Evolutionary conservation across 1,140 invertebrate species (phyloP), one percentile per base, ranked within the genome.

Genomic region (Macrotrachela quadricornifera): DNA sequence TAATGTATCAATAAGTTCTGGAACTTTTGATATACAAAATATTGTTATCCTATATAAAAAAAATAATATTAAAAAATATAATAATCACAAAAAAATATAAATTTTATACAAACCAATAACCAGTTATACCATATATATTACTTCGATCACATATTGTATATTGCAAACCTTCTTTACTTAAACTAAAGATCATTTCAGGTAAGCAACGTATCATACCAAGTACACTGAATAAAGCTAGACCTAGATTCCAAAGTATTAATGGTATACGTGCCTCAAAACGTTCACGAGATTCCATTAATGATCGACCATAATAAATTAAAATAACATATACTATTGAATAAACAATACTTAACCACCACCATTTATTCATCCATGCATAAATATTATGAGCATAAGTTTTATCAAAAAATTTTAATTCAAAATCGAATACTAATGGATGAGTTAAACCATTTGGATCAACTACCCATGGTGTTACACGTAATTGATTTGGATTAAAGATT

Each of bases 1-100:
- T 51, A 94, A 75, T 17, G 90, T 96, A 70, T 95, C 90, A n/a
- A 87, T 87, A 6, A 96, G 75, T 68, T 94, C 86, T 0, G 85
- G 85, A 40, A 92, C 75, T 72, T 96, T 91, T 56, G 85, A 91
- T 47, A 94, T 71, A 16, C 85, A 83, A 69, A 94, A 94, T 56
- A 74, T 13, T 48, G 48, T 50, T n/a, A 57, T 57, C 79, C 88
- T 46, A 85, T n/a, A n/a, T 85, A 90, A 91, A 96, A 66, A 94
- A 92, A 10, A 59, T 59, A 1, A 64, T 63, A 1, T 62, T 62
- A 15, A 10, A 38, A 21, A 53, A 46, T 14, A 17, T 14, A 21
- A 40, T 10, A 51, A 10, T 18, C 43, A 6, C 43, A 13, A 42
- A 51, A 16, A 18, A 37, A 41, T 4, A 17, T 17, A 2, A 41